A percentile compares a stretch with the other conserved stretches of the same genome.
These are phyloP conservation scores for Bos indicus DNA, from an alignment of 2,113 vertebrate genomes.

Conservation along the genomic window DNA sequence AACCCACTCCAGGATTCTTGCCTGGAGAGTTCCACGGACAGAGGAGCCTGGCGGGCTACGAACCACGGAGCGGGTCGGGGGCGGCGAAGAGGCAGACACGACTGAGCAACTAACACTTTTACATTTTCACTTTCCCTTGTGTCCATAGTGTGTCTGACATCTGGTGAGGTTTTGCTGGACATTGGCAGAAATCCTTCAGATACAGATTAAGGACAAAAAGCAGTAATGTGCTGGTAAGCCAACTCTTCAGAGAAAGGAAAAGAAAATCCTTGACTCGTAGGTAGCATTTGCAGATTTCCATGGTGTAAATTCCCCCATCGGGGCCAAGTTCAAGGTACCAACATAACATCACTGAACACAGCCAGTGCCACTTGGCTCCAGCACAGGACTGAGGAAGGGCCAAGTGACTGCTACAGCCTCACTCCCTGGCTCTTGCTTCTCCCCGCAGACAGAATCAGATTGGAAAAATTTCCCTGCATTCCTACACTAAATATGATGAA, in stretches of 20 bases:
- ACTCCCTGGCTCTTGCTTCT: background rate
- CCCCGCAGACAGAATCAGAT: background rate
- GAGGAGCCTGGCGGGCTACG: background rate
- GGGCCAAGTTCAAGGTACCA: background rate
- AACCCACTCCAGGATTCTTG: background rate
- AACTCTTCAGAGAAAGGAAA: background rate
- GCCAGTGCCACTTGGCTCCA: background rate
- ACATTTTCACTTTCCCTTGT: background rate
- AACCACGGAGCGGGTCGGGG: background rate
- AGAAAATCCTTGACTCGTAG: background rate
- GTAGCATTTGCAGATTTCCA: background rate
- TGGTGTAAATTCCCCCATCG: background rate
- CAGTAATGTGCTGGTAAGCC: background rate
- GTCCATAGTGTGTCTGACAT: background rate
- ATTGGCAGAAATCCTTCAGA: background rate
- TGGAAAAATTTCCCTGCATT: background rate
- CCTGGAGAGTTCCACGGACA: background rate
- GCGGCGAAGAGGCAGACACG: background rate
- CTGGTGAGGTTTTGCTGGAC: background rate
- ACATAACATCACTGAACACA: background rate
- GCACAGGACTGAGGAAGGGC: background rate
- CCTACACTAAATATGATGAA: background rate
- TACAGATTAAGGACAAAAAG: background rate
- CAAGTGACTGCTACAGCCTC: background rate
- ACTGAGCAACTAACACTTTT: background rate